Evolutionary conservation across 2,113 vertebrate species (phyloP), one percentile per base, ranked within the genome.

Genomic region (Ptilorrhoa leucosticta): DNA sequence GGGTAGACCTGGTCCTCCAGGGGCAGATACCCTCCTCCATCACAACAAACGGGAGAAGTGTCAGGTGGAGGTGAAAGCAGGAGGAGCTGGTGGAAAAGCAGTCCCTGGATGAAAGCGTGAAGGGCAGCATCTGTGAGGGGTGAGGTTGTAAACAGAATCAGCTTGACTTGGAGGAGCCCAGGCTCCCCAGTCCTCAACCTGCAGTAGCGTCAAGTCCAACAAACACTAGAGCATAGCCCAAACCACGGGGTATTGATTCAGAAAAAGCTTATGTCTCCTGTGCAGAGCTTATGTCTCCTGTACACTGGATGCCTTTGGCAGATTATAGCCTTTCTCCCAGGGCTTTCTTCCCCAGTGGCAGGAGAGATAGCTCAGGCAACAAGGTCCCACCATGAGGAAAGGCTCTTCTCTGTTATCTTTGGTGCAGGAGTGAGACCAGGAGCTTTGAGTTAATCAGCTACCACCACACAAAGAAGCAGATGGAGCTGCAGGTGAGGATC

Each of bases 51-150:
- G 4, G 20, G 16, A 54, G 44, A 61, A 20, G 7, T 16, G 20
- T 9, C 37, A 56, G 13, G 35, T 30, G 39, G 27, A 60, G 28
- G 10, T 9, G 0, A 76, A 27, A 82, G 37, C 27, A 76, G 53
- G 28, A 64, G 40, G n/a, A 79, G 61, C 13, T 51, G 31, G 57
- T 42, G 28, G n/a, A 76, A 54, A 65, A 13, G 24, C 11, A 1
- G 8, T 56, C 14, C 7, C 15, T 11, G 23, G 17, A 16, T 68
- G 8, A 60, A 28, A 35, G 12, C 0, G 0, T 27, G 23, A 78
- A 44, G 39, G 66, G 16, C 18, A 82, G 47, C 39, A 18, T 22
- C 60, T 78, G 19, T 4, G 1, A 69, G 42, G 8, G 16, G 2
- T 23, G 13, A 54, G 40, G 15, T 3, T 53, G 8, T n/a, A 64